A percentile compares a stretch with the other conserved stretches of the same genome.
Conservation (phyloP, 1,140 invertebrate species). For the Macrobrachium rosenbergii region DNA sequence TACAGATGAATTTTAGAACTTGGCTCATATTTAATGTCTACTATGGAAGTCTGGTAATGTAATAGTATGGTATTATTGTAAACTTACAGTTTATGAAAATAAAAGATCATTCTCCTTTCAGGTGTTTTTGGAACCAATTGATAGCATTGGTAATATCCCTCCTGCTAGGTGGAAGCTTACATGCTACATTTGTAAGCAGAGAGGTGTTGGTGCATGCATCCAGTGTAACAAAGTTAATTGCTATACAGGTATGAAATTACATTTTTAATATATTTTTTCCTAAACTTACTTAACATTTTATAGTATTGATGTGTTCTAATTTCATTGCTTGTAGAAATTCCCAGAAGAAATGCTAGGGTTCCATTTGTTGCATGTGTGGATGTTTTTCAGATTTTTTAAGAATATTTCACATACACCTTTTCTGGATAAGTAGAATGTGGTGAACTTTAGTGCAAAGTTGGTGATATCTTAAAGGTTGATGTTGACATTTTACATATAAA, state of each 20-base stretch:
- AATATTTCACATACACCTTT: no score
- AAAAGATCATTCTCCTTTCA: slow-evolving; percentile 60
- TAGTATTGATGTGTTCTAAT: neutral
- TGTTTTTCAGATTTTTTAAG: no score
- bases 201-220: slow-evolving; percentile 95
- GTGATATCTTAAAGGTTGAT: no score
- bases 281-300: neutral
- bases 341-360: no score
- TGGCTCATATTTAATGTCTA: no score
- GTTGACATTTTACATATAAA: no score
- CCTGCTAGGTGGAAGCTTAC: slow-evolving; percentile 93
- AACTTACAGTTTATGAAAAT: slow-evolving; percentile 19
- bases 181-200: slow-evolving; percentile 97
- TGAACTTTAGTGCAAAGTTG: no score
- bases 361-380: no score
- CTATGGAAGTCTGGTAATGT: no score
- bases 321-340: no score
- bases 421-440: no score
- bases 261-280: neutral
- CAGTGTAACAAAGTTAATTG: slow-evolving; percentile 98
- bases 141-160: slow-evolving; percentile 96
- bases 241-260: slow-evolving; percentile 76
- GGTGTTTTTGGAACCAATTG: slow-evolving; percentile 95
- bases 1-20: no score
- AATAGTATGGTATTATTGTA: neutral